A percentile compares a stretch with the other conserved stretches of the same genome.
phyloP scores from a whole-genome alignment of 2,113 vertebrate species.

The Terrapene triunguis region DNA sequence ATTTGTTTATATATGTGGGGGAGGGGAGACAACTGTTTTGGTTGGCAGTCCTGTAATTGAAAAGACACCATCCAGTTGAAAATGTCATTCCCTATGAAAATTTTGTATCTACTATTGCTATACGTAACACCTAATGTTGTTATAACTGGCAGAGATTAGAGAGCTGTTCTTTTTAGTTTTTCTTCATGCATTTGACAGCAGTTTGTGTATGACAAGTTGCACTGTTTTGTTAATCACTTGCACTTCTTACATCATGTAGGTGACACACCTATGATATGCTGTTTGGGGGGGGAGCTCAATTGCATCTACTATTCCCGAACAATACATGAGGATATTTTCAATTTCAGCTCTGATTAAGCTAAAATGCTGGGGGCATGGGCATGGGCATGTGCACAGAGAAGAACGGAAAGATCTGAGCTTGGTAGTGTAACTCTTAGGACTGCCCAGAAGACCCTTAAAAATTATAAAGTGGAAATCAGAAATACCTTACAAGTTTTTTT shows the following conservation, averaged over 20 bases:
- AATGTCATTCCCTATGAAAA: too few relatives aligned
- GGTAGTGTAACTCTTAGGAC: accelerated
- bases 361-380: accelerated
- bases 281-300: background rate
- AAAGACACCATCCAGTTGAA: background rate
- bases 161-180: background rate
- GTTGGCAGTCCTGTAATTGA: background rate
- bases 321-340: accelerated
- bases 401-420: accelerated
- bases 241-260: background rate
- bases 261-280: background rate
- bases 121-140: too few relatives aligned
- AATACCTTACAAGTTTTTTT: background rate
- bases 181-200: accelerated
- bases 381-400: background rate
- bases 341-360: background rate
- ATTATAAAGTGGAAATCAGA: background rate
- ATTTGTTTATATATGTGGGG: background rate
- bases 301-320: background rate
- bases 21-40: background rate
- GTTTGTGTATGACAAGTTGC: background rate
- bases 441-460: background rate
- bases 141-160: background rate
- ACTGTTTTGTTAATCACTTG: background rate
- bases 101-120: too few relatives aligned